Conservation (phyloP, 1,140 invertebrate genomes). For the Temnothorax nylanderi region DNA sequence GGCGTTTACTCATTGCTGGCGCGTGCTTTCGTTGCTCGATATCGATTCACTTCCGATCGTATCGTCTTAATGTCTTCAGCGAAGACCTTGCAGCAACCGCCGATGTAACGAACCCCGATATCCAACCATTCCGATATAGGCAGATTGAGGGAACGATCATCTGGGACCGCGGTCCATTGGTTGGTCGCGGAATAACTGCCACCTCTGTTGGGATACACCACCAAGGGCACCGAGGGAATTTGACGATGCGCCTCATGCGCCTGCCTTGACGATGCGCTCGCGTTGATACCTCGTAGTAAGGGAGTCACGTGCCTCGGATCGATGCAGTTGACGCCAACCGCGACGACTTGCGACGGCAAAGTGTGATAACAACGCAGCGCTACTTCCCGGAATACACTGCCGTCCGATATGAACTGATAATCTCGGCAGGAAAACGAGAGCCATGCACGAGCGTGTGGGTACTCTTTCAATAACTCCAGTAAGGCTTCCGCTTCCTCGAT, state of each 20-base stretch:
- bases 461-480: conserved; percentile 91
- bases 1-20: neutral
- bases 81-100: conserved; percentile 92
- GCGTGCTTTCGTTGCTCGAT: neutral
- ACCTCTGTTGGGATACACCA: conserved; percentile 92
- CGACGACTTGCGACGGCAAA: conserved; percentile 89
- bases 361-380: conserved; percentile 88
- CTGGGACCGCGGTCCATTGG: conserved; percentile 86
- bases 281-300: conserved; percentile 86
- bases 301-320: conserved; percentile 87
- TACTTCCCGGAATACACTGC: conserved; percentile 90
- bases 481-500: conserved; percentile 92
- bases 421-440: conserved; percentile 93
- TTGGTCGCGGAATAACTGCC: conserved; percentile 86
- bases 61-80: conserved; percentile 88
- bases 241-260: conserved; percentile 36
- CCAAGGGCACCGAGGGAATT: conserved; percentile 88
- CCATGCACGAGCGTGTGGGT: conserved; percentile 91
- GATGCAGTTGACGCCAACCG: conserved; percentile 95
- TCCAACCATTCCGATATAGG: conserved; percentile 90
- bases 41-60: conserved; percentile 80
- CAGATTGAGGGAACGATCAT: conserved; percentile 86
- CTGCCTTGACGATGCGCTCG: conserved; percentile 39
- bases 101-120: conserved; percentile 90
- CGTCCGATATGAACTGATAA: conserved; percentile 89